A percentile compares a stretch with the other conserved stretches of the same genome.
Conservation (phyloP, 2,888 invertebrate genomes). For the Ctena decussata region DNA sequence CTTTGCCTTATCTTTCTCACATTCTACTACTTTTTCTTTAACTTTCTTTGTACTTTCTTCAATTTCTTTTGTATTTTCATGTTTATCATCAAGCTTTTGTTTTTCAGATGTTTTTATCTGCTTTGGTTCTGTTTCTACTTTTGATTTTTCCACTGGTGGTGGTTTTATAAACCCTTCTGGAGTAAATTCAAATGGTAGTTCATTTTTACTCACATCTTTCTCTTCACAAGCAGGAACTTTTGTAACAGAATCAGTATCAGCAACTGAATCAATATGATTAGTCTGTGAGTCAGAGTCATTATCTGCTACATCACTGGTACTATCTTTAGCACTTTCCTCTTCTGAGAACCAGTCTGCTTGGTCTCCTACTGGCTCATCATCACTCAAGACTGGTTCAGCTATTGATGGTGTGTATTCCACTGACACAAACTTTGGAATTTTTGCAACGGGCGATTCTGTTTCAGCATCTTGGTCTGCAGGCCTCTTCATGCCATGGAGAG, state of each 20-base stretch:
- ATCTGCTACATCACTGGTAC: slow-evolving; percentile 31
- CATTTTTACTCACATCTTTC: background rate
- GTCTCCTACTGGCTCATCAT: slow-evolving; percentile 60
- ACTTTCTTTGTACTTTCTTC: slow-evolving; percentile 2
- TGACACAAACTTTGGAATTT: slow-evolving; percentile 62
- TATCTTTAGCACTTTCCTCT: slow-evolving; percentile 55
- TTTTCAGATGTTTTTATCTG: slow-evolving; percentile 88
- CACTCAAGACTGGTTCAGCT: slow-evolving; percentile 67
- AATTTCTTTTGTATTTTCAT: background rate
- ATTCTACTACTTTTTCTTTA: background rate
- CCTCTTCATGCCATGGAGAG: slow-evolving; percentile 55
- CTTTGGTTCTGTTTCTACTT: slow-evolving; percentile 10
- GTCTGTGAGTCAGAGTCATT: background rate
- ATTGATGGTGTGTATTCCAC: slow-evolving; percentile 58
- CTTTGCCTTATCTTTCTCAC: background rate
- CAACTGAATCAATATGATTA: background rate
- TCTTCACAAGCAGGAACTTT: background rate
- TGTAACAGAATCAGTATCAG: background rate
- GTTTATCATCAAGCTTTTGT: slow-evolving; percentile 30
- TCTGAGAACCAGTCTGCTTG: slow-evolving; percentile 50
- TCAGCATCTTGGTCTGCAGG: slow-evolving; percentile 47
- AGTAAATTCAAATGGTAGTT: slow-evolving; percentile 61
- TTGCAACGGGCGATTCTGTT: slow-evolving; percentile 43
- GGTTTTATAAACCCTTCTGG: slow-evolving; percentile 54
- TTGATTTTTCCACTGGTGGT: slow-evolving; percentile 14